These are phyloP conservation scores for Centrocercus urophasianus DNA, from an alignment of 2,113 vertebrate genomes.

Conservation along the genomic window DNA sequence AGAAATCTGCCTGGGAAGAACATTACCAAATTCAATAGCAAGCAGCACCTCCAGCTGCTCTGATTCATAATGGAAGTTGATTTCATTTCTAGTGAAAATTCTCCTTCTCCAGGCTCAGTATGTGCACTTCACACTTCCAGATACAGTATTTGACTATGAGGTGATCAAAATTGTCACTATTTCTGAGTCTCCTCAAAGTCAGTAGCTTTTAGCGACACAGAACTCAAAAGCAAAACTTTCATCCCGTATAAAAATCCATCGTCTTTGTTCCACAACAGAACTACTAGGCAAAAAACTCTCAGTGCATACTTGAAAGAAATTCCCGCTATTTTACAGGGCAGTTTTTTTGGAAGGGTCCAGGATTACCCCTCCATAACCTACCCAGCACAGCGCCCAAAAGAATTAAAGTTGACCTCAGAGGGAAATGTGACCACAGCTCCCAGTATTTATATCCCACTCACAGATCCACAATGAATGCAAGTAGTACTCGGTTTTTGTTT, in stretches of 20 bases:
- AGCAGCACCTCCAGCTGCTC: background rate
- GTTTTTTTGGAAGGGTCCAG: background rate
- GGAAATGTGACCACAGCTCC: background rate
- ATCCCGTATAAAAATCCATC: background rate
- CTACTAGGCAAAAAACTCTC: background rate
- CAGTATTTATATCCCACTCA: rapidly evolving
- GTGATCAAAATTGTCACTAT: background rate
- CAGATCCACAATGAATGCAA: background rate
- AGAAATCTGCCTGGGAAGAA: background rate
- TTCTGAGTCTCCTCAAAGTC: background rate
- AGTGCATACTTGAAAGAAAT: background rate
- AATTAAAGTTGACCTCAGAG: background rate
- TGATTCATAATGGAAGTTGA: background rate
- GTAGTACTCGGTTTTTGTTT: background rate
- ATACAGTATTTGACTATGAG: background rate
- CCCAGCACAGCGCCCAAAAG: rapidly evolving
- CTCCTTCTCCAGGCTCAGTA: background rate
- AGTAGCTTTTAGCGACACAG: background rate
- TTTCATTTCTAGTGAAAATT: background rate
- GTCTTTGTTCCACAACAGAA: background rate
- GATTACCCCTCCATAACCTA: background rate
- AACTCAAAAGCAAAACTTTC: background rate
- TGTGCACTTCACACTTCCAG: background rate
- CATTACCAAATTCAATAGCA: background rate
- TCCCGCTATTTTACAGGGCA: background rate